These are phyloP conservation scores for Lophius americanus DNA, from an alignment of 2,797 vertebrate species.

Conservation along the genomic window DNA sequence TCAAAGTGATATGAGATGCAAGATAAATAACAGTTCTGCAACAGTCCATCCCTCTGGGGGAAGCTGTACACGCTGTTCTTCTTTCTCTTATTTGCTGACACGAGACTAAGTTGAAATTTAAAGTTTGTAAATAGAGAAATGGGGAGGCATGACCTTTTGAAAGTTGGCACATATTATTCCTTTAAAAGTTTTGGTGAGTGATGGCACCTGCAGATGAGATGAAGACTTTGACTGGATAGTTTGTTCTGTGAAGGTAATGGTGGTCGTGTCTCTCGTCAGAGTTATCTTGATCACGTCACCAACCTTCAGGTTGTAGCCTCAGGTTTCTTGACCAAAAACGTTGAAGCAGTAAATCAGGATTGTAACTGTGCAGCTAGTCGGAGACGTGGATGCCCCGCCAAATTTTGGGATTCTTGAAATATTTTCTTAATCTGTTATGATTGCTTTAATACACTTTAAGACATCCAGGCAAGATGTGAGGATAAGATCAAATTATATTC, in stretches of 20 bases:
- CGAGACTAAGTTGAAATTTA: constrained; percentile 8
- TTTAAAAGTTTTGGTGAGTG: not conserved
- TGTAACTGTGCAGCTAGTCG: not conserved
- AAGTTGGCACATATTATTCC: not conserved
- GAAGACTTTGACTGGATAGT: not conserved
- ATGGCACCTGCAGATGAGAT: constrained; percentile 10
- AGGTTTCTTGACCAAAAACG: constrained; percentile 12
- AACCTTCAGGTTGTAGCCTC: not conserved
- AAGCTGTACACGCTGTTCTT: constrained; percentile 58
- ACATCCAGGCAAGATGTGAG: not conserved
- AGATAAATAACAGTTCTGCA: constrained; percentile 81
- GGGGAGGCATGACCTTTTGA: constrained; percentile 18
- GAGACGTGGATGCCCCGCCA: not conserved
- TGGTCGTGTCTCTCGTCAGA: constrained; percentile 1
- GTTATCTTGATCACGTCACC: not conserved
- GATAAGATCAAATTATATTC: not conserved
- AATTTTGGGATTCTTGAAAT: too few species aligned
- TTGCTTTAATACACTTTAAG: not conserved
- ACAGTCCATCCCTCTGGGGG: constrained; percentile 63
- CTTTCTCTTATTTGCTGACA: not conserved
- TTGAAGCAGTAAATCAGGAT: constrained; percentile 6
- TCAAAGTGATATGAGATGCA: constrained; percentile 47
- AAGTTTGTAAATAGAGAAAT: constrained; percentile 12
- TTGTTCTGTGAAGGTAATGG: constrained; percentile 8
- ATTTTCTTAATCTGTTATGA: too few species aligned